These are phyloP conservation scores for Macrobrachium rosenbergii DNA, from an alignment of 1,140 invertebrate genomes.

Conservation along the genomic window DNA sequence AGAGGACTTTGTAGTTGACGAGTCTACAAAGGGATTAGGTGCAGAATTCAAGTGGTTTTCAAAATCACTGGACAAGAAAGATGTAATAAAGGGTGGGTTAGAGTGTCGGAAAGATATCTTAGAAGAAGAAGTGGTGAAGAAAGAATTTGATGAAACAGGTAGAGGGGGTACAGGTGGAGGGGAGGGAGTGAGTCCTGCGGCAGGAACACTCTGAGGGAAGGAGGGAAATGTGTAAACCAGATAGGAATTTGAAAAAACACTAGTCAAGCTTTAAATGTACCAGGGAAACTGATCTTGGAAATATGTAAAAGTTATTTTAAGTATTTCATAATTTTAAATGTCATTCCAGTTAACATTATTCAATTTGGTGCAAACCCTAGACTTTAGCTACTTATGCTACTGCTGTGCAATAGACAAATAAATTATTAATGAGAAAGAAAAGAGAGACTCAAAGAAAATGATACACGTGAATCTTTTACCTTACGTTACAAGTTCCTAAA, in stretches of 20 bases:
- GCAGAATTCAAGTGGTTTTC: too few species aligned
- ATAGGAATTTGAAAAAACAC: neutral
- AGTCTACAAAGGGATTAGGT: constrained; percentile 10
- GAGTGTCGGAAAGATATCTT: constrained; percentile 35
- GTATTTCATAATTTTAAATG: too few species aligned
- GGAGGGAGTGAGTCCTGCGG: constrained; percentile 35
- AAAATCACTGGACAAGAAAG: neutral
- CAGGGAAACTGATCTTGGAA: too few species aligned
- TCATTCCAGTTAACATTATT: too few species aligned
- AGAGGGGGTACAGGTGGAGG: constrained; percentile 60
- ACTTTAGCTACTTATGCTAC: too few species aligned
- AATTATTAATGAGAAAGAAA: too few species aligned
- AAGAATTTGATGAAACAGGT: constrained; percentile 51
- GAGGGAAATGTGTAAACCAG: neutral
- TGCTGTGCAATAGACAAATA: too few species aligned
- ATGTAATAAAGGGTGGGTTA: constrained; percentile 26
- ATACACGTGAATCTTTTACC: too few species aligned
- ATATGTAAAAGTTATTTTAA: too few species aligned
- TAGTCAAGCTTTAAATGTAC: neutral
- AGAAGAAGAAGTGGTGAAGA: constrained; percentile 66
- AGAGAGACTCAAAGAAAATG: too few species aligned
- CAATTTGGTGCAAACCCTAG: too few species aligned
- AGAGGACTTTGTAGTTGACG: neutral
- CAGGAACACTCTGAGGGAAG: constrained; percentile 35
- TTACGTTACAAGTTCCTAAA: too few species aligned